phyloP scores from a whole-genome alignment of 2,888 invertebrate genomes.

The Drosophila gaucha region DNA sequence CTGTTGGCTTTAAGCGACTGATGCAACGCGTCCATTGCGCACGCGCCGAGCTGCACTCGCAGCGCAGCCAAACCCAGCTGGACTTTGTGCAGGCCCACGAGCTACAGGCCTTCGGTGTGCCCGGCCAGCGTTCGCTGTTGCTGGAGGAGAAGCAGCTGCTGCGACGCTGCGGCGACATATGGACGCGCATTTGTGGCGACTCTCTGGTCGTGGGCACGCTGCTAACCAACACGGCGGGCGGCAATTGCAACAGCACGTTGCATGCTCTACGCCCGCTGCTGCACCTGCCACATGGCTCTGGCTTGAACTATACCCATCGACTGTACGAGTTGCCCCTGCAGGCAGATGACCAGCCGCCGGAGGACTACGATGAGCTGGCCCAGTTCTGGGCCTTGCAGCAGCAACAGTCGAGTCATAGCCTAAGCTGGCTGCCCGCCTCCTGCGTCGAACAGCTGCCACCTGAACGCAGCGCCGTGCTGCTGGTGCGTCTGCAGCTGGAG shows the following conservation, averaged over 20 bases:
- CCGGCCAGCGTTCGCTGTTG: slow-evolving; percentile 65
- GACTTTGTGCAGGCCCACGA: slow-evolving; percentile 64
- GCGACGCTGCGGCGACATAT: slow-evolving; percentile 79
- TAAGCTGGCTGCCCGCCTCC: slow-evolving; percentile 44
- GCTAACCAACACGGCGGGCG: slow-evolving; percentile 68
- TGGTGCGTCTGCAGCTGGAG: slow-evolving; percentile 64
- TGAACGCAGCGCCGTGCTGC: slow-evolving; percentile 73
- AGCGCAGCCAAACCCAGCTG: slow-evolving; percentile 69
- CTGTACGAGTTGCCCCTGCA: slow-evolving; percentile 71
- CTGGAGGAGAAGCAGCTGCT: slow-evolving; percentile 81
- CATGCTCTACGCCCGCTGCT: slow-evolving; percentile 51
- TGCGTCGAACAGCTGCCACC: slow-evolving; percentile 60
- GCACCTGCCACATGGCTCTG: slow-evolving; percentile 6
- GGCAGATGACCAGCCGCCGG: slow-evolving; percentile 54
- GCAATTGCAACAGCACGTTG: slow-evolving; percentile 27
- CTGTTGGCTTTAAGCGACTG: slow-evolving; percentile 55
- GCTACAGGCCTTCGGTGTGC: slow-evolving; percentile 66
- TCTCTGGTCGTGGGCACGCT: slow-evolving; percentile 74
- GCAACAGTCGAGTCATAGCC: slow-evolving; percentile 31
- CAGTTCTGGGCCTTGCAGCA: slow-evolving; percentile 66
- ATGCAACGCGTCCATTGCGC: slow-evolving; percentile 65
- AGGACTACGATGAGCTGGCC: slow-evolving; percentile 55
- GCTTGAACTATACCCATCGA: slow-evolving; percentile 55
- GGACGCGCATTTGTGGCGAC: slow-evolving; percentile 72
- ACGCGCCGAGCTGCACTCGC: slow-evolving; percentile 73